Evolutionary conservation across 1,140 invertebrate species (phyloP).

Genomic region (Eriosoma lanigerum): DNA sequence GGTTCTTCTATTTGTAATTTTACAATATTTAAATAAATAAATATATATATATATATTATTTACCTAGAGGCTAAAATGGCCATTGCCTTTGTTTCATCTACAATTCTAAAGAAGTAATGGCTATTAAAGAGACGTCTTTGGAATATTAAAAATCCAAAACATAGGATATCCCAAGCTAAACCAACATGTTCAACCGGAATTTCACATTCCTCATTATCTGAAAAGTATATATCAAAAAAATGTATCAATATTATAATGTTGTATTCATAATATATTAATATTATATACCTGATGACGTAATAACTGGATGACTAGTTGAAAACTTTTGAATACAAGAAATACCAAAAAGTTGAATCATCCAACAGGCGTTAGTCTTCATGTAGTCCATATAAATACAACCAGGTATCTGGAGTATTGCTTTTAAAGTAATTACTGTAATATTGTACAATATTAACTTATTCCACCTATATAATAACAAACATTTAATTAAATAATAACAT

Average conservation of each 20-base stretch:
- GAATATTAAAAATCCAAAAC: slow-evolving; percentile 88
- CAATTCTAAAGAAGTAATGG: slow-evolving; percentile 94
- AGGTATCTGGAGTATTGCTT: slow-evolving; percentile 81
- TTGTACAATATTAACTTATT: slow-evolving; percentile 87
- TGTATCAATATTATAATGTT: neutral
- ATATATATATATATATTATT: slow-evolving; percentile 41
- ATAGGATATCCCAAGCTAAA: slow-evolving; percentile 91
- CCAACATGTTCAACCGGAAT: slow-evolving; percentile 79
- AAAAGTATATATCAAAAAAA: neutral
- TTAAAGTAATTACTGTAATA: slow-evolving; percentile 83
- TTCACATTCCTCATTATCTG: slow-evolving; percentile 61
- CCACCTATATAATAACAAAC: slow-evolving; percentile 70
- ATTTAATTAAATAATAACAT: slow-evolving; percentile 17
- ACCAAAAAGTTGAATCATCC: slow-evolving; percentile 86
- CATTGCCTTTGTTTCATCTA: slow-evolving; percentile 91
- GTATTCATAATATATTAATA: neutral
- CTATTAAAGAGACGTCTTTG: slow-evolving; percentile 90
- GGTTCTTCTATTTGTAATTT: too few relatives aligned
- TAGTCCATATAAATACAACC: slow-evolving; percentile 81
- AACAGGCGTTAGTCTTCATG: slow-evolving; percentile 71
- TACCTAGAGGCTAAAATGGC: slow-evolving; percentile 86
- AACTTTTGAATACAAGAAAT: slow-evolving; percentile 83
- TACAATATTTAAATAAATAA: slow-evolving; percentile 25
- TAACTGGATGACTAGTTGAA: neutral
- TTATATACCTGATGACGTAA: slow-evolving; percentile 3